Evolutionary conservation across 1,140 invertebrate species (phyloP), one percentile per base, ranked within the genome.

Genomic region (Piezodorus guildinii): DNA sequence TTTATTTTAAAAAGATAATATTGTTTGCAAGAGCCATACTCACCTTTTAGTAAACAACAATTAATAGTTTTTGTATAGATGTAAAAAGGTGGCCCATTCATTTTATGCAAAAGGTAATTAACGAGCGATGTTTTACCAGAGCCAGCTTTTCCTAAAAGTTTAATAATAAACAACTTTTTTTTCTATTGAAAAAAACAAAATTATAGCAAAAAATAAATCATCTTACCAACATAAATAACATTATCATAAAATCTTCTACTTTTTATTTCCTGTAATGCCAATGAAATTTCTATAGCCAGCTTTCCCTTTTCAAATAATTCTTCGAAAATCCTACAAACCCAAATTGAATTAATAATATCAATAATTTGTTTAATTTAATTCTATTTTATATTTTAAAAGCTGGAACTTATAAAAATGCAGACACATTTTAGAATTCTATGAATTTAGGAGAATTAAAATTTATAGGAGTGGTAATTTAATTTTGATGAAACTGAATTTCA

Each of bases 31-130:
- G 16, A 44, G 34, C n/a, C 17, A 59, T 62, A 25, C 14, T 43
- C 34, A 69, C 68, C 65, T 66, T 66, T 65, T 5, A 69, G 49
- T 56, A 34, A 23, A 51, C 34, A 62, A 54, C 64, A 68, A 21
- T 68, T 59, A 0, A 68, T 27, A 16, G 23, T 58, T 15, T 44
- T 27, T 14, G 60, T 34, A 63, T 67, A 34, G 2, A 68, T 60
- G 46, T 54, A 66, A 61, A 62, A 59, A 27, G 68, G 68, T 30
- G 6, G 39, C 14, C 54, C 43, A 15, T 17, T 45, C 10, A 68
- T 17, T 17, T n/a, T 17, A 30, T 66, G 16, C 25, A 63, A 43
- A 6, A 68, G 16, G 3, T 21, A 44, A 25, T 66, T 62, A 39
- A 58, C 51, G 4, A 66, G 3, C 10, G 30, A 16, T 27, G 44